Evolutionary conservation across 2,888 invertebrate genomes (phyloP), one percentile per base, ranked within the genome.

Genomic region (Ryuthela nishihirai): DNA sequence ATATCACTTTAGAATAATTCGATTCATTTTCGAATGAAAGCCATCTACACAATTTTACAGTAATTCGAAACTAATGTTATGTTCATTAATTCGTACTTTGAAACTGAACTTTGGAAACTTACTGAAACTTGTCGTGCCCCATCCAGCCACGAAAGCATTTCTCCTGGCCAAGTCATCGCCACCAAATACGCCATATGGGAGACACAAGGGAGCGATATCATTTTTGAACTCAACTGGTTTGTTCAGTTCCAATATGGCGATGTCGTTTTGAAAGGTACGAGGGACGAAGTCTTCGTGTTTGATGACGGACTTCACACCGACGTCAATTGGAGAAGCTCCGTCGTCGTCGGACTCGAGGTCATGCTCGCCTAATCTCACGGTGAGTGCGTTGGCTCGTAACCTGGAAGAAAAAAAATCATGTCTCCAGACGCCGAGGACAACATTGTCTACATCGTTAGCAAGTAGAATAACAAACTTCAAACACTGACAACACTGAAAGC

Each of bases 91-190:
- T n/a, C n/a, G n/a, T n/a, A n/a, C n/a, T n/a, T n/a, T n/a, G n/a
- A 29, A 34, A 34, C 6, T 26, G 35, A 17, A 7, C 12, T 21
- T 6, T 23, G 1, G 23, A 4, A 1, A 20, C 42, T 59, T 44
- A 58, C 62, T 39, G 35, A 53, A 64, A 20, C 40, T 41, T 5
- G 41, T 45, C 10, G 61, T 56, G 42, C 64, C 64, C 64, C 64
- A 64, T 4, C 64, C 64, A 15, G 62, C 54, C 23, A 56, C 53
- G 39, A 62, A 56, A 25, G 56, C 64, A 52, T 56, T 64, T 25
- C 54, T 46, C 3, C 44, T 42, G 7, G 47, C 24, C 15, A 60
- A 45, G 40, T 48, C 25, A 3, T 63, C 54, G 17, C 34, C 54
- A 10, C 6, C 18, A 17, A 59, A 53, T 5, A 46, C 29, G 10